Conservation (phyloP, 2,888 invertebrate genomes). For the Drosophila emarginata region DNA sequence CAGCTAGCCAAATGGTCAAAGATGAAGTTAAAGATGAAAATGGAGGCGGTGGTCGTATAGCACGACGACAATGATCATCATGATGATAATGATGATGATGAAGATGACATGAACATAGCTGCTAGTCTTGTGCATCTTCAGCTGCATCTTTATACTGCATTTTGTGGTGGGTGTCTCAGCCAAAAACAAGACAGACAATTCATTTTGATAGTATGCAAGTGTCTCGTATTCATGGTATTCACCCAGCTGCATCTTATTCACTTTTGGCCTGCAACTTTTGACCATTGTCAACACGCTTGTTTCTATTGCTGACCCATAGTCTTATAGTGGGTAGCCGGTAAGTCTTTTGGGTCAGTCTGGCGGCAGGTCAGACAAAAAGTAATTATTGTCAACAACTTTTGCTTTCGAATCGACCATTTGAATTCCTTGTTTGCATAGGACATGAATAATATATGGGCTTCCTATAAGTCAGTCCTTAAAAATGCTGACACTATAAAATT, state of each 20-base stretch:
- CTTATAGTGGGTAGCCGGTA: constrained; percentile 2
- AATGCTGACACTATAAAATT: constrained; percentile 54
- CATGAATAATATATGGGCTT: constrained; percentile 25
- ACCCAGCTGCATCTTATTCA: constrained; percentile 66
- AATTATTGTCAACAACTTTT: constrained; percentile 56
- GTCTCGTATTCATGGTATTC: constrained; percentile 52
- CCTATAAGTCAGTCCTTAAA: constrained; percentile 70
- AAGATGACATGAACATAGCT: constrained; percentile 73
- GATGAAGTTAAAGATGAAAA: constrained; percentile 2
- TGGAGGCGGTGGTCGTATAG: not conserved
- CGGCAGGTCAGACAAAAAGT: constrained; percentile 54
- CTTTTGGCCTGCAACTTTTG: constrained; percentile 61
- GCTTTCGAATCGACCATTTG: constrained; percentile 48
- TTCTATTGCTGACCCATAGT: constrained; percentile 18
- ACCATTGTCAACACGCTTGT: constrained; percentile 72
- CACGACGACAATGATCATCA: constrained; percentile 16
- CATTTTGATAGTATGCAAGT: constrained; percentile 58
- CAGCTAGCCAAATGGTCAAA: constrained; percentile 19
- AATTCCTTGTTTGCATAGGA: constrained; percentile 13
- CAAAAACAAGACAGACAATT: constrained; percentile 55
- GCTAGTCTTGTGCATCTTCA: constrained; percentile 59
- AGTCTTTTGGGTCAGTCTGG: constrained; percentile 49
- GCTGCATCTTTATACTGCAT: constrained; percentile 28
- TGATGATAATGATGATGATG: constrained; percentile 44
- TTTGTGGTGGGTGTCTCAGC: constrained; percentile 36